Conservation (phyloP, 2,113 vertebrate genomes). For the Nicator chloris region DNA sequence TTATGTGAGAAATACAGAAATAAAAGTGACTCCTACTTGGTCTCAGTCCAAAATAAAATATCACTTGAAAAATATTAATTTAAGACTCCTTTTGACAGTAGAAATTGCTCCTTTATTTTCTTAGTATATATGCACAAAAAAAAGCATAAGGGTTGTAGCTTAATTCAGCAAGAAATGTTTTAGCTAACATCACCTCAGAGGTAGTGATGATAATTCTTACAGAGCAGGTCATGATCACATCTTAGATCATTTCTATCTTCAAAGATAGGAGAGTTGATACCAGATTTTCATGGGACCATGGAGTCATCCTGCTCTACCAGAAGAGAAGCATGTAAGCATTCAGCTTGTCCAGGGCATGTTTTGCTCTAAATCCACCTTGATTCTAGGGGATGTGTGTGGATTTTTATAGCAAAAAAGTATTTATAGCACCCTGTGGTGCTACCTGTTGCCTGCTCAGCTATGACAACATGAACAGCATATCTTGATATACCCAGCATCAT, state of each 20-base stretch:
- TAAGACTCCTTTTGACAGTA: background rate
- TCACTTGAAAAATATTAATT: background rate
- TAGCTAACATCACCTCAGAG: background rate
- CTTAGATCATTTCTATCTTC: background rate
- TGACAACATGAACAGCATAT: background rate
- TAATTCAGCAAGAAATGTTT: background rate
- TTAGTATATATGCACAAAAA: background rate
- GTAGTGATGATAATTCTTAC: background rate
- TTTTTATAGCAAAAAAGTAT: background rate
- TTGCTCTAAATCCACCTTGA: background rate
- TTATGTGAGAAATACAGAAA: background rate
- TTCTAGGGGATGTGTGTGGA: background rate
- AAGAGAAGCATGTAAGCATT: background rate
- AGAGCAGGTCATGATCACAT: background rate
- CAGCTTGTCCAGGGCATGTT: background rate
- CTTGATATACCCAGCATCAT: background rate
- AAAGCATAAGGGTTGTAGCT: background rate
- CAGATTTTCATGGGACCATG: background rate
- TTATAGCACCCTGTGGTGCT: background rate
- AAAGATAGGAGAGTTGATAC: background rate
- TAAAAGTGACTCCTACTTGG: background rate
- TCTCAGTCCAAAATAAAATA: background rate
- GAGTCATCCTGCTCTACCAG: background rate
- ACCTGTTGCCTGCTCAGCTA: background rate
- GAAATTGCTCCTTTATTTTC: background rate